Evolutionary conservation across 2,797 vertebrate species (phyloP), one percentile per base, ranked within the genome.

Genomic region (Anguilla anguilla): DNA sequence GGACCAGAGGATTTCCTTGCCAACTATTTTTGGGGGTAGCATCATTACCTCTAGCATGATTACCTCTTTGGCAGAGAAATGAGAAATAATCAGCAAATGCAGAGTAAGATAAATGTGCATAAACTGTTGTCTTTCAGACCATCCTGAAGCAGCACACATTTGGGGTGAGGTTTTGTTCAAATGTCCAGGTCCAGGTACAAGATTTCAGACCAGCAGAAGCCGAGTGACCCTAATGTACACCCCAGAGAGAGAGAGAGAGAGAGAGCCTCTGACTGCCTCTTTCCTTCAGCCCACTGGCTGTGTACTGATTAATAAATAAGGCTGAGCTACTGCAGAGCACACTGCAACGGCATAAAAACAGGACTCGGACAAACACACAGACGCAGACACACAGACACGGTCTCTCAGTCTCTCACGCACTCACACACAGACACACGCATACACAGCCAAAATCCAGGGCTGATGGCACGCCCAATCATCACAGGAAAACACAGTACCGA

Each of bases 211-310:
- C n/a, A 6, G 51, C 51, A 53, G 51, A 53, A 53, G 51, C 11
- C 7, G 51, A 53, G 51, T 53, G 51, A 69, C n/a, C 64, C 64
- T n/a, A 25, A 69, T 28, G 64, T 28, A 25, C 64, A 69, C 64
- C 64, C 6, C 22, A 69, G n/a, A 69, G 5, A 69, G 64, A 69
- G 64, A 64, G 51, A 74, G 2, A 43, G 11, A 77, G 43, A 82
- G 15, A 81, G 43, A 81, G 43, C 31, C 31, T 15, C 1, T 82
- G 79, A 82, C 79, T 35, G 74, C 79, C 46, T 82, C 46, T 82
- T 51, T 22, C 79, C 51, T 51, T 82, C 7, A 82, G 79, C 43
- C 79, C 79, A 51, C 79, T 51, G 79, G 79, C 79, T 51, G 46
- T 51, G 79, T 49, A 11, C 79, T 51, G 46, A 25, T 51, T 6